Conservation (phyloP, 2,888 invertebrate species). For the Mycalesis mineus region DNA sequence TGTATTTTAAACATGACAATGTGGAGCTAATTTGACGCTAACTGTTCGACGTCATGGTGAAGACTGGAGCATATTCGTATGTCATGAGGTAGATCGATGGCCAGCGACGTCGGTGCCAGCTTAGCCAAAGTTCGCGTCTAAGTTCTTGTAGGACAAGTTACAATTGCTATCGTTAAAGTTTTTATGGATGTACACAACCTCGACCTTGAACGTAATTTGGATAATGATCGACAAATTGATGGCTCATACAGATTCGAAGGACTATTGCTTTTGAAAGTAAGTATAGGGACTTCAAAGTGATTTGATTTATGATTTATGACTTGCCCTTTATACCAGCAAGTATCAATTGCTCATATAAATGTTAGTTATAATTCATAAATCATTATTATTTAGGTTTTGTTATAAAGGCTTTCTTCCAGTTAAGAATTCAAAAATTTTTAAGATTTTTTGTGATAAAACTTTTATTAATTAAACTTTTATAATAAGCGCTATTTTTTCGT, state of each 20-base stretch:
- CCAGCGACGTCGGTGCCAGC: slow-evolving; percentile 64
- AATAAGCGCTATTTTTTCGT: no score
- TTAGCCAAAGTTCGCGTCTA: slow-evolving; percentile 38
- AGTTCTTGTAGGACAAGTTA: slow-evolving; percentile 60
- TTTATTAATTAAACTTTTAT: no score
- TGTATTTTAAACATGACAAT: no score
- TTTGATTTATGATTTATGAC: not conserved
- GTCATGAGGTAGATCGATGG: slow-evolving; percentile 62
- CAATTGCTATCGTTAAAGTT: slow-evolving; percentile 56
- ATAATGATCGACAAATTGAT: slow-evolving; percentile 19
- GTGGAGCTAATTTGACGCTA: slow-evolving; percentile 37
- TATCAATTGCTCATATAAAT: no score
- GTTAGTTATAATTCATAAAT: no score
- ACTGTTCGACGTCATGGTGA: slow-evolving; percentile 52
- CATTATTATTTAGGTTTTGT: no score
- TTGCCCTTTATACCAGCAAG: no score
- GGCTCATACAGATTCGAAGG: not conserved
- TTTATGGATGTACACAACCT: slow-evolving; percentile 50
- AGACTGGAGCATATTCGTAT: slow-evolving; percentile 51
- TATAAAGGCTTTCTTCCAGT: no score
- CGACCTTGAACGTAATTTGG: slow-evolving; percentile 43
- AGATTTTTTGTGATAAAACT: no score
- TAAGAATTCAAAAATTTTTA: no score
- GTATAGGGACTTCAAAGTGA: not conserved
- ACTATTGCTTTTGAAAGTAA: not conserved